Evolutionary conservation across 1,140 invertebrate genomes (phyloP).

Genomic region (Bombus pyrosoma): DNA sequence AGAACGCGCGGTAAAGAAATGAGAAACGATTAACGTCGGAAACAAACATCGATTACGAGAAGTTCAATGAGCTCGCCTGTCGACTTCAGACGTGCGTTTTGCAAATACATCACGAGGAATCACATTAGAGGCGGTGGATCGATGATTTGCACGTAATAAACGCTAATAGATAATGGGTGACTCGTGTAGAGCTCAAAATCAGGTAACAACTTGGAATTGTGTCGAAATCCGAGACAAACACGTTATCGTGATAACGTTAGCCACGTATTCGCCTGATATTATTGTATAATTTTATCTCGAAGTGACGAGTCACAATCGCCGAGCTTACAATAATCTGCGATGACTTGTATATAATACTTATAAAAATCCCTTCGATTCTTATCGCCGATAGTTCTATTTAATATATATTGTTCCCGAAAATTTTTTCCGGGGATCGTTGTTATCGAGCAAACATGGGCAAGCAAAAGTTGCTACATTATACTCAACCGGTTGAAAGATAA

Average conservation of each 20-base stretch:
- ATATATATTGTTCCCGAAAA: no score
- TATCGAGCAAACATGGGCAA: background rate
- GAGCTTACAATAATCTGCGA: background rate
- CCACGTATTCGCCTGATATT: background rate
- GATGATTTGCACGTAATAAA: background rate
- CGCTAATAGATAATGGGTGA: background rate
- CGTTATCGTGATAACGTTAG: background rate
- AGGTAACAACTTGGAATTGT: background rate
- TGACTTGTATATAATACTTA: background rate
- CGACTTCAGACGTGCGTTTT: background rate
- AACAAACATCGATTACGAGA: background rate
- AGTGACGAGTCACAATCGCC: background rate
- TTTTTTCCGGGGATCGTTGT: no score
- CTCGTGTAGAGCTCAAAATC: background rate
- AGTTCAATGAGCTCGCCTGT: background rate
- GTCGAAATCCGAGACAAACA: constrained; percentile 27
- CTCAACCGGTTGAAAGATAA: background rate
- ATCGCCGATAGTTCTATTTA: background rate
- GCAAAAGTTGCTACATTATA: background rate
- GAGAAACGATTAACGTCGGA: background rate
- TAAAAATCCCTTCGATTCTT: background rate
- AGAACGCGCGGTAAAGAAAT: background rate
- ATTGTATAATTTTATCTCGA: constrained; percentile 10
- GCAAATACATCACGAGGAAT: background rate
- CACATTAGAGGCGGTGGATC: background rate